Evolutionary conservation across 2,113 vertebrate species (phyloP), one percentile per base, ranked within the genome.

Genomic region (Pampusana beccarii): DNA sequence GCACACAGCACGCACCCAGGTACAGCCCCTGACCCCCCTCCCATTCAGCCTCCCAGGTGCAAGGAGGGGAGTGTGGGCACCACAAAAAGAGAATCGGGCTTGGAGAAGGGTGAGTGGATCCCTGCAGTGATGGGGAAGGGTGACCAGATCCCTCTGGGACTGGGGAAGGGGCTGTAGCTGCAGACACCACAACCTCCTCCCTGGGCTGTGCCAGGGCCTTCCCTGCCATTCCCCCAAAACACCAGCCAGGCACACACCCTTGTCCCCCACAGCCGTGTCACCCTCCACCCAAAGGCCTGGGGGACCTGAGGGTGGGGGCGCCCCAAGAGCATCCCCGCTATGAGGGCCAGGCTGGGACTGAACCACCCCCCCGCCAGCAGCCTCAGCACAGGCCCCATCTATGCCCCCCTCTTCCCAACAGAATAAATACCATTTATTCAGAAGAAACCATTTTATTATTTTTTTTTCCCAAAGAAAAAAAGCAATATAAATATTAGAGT

Each of bases 401-500:
- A 18, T 31, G 29, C 16, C 28, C 25, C 13, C 14, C 23, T 57
- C 70, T 44, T 31, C 48, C 58, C 38, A 57, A 7, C 10, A 3
- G 61, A 92, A 90, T 33, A 60, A 80, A 56, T 1, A n/a, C 34
- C 53, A 82, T 16, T 34, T 17, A 94, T 98, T 99, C 98, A 99
- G 98, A 99, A 98, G 98, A 99, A 99, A 98, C 91, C 78, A 69
- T 98, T 99, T 99, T 99, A 99, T 99, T 99, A 97, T 98, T 99
- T 99, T 99, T 99, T 99, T 98, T 98, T 98, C 96, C 98, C 98
- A 98, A 99, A 98, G 98, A 98, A 99, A 98, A 98, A 99, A 99
- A 99, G 99, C 98, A 98, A 99, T 99, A 99, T 99, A 99, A 99
- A 99, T 99, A 99, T 99, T 99, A 99, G 99, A 99, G 99, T 99